Base-by-base conservation (phyloP, 2,113 vertebrate genomes). In the Mormoops blainvillei region DNA sequence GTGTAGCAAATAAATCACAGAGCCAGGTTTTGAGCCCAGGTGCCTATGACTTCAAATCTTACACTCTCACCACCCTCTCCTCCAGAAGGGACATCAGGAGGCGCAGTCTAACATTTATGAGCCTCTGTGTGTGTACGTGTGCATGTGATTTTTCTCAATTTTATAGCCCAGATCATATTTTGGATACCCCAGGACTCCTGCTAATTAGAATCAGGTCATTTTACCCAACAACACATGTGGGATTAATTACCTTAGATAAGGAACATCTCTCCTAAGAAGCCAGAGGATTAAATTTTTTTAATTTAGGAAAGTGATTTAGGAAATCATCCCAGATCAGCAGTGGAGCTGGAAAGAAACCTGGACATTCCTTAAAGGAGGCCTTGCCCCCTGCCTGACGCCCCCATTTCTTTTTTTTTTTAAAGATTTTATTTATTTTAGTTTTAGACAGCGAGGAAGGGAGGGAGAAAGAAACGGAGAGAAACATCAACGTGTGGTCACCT, bases 181-280 rank as follows among this genome's bases (percentile, higher is more conserved):
- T 11, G 7, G 41, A 88, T 14, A 33, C 58, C 38, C 36, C 36
- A 45, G 5, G 65, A 90, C 36, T 68, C 54, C 43, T 38, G 20
- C 11, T 58, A 38, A 83, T 50, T 9, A 16, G n/a, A 22, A 81
- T 41, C 19, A 15, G 11, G 78, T 67, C 41, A 76, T 91, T 90
- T 88, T 85, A 78, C 7, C 20, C 28, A 63, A 20, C 54, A 43
- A 43, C 26, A 24, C 24, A 38, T 4, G 4, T n/a, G 33, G 50
- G 20, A 88, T 65, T 76, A 76, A 85, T 94, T 80, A 65, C 50
- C n/a, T 94, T 26, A 41, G 52, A 45, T 61, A 77, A 74, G 24
- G 15, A 77, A 11, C 4, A 6, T n/a, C 58, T 73, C 41, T 89
- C 41, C 16, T 78, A 73, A 61, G 48, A 56, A 89, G 54, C n/a